Base-by-base conservation (phyloP, 35 echinoderm and acorn worm genomes). In the Antedon bifida region DNA sequence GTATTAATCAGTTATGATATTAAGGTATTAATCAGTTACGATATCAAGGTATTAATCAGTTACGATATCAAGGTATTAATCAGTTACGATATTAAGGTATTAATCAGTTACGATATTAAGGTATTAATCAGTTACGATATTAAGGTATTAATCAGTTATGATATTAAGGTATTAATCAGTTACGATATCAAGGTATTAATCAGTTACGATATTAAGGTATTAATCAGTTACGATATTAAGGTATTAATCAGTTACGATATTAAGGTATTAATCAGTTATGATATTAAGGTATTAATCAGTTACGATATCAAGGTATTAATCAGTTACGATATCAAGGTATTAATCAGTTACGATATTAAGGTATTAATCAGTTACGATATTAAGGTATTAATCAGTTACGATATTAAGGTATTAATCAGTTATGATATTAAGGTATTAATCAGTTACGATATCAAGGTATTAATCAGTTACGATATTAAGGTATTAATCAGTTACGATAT, bases 361-460 rank as follows among this genome's bases (percentile, higher is more conserved):
- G 89, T 96, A 82, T 83, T 14, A 42, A 7, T 4, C 4, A n/a
- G n/a, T 79, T 96, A 96, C 79, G 93, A 96, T 91, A 90, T 96
- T 79, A 96, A 96, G 93, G 89, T 96, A 82, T 83, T 14, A 42
- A 7, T 4, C 4, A n/a, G n/a, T 79, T 96, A 96, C 79, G 93
- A 96, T 91, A 90, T 96, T 79, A 96, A 96, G 93, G 89, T 96
- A 82, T 83, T 14, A 42, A 7, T 4, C 4, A n/a, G n/a, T n/a
- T n/a, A n/a, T n/a, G n/a, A n/a, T n/a, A n/a, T n/a, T n/a, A n/a
- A n/a, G n/a, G n/a, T n/a, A n/a, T n/a, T n/a, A n/a, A n/a, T n/a
- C n/a, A n/a, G n/a, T 79, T 96, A 96, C 79, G 93, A 96, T 91
- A 90, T 96, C 81, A 96, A 96, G 93, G 89, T 96, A 82, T 83